Conservation (phyloP, 2,797 vertebrate species). For the Sphenopsis melanotis region DNA sequence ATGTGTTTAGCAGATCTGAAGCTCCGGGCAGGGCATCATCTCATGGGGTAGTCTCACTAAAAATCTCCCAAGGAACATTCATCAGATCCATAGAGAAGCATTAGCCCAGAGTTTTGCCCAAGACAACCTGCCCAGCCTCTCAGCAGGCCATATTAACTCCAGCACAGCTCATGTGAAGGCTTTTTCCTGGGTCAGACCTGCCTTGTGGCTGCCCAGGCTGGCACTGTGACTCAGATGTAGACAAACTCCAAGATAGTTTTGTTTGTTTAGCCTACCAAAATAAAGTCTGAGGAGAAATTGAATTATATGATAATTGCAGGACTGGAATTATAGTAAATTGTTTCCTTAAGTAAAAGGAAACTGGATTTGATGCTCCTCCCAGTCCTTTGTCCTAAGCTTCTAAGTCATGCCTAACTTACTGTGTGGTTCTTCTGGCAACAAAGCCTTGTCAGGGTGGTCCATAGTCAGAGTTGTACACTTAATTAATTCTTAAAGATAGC, state of each 20-base stretch:
- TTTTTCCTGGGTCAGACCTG: not conserved
- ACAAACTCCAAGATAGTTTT: not conserved
- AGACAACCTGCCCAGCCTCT: not conserved
- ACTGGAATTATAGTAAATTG: slow-evolving; percentile 23
- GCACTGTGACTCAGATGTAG: not conserved
- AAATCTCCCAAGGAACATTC: not conserved
- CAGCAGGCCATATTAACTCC: not conserved
- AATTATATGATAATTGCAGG: not conserved
- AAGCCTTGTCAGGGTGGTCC: not conserved
- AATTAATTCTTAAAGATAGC: not conserved
- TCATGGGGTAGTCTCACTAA: not conserved
- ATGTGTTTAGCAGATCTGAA: not conserved
- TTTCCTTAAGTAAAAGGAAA: slow-evolving; percentile 25
- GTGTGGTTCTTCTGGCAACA: not conserved
- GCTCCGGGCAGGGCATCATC: not conserved
- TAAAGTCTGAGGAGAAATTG: not conserved
- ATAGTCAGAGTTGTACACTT: not conserved
- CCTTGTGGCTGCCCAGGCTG: not conserved
- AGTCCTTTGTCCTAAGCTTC: not conserved
- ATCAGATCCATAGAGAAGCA: not conserved
- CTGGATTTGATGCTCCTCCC: not conserved
- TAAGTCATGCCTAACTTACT: not conserved
- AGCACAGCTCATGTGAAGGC: not conserved
- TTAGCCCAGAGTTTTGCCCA: not conserved
- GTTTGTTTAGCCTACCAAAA: slow-evolving; percentile 11